Base-by-base conservation (phyloP, 1,140 invertebrate genomes). In the Mya arenaria region DNA sequence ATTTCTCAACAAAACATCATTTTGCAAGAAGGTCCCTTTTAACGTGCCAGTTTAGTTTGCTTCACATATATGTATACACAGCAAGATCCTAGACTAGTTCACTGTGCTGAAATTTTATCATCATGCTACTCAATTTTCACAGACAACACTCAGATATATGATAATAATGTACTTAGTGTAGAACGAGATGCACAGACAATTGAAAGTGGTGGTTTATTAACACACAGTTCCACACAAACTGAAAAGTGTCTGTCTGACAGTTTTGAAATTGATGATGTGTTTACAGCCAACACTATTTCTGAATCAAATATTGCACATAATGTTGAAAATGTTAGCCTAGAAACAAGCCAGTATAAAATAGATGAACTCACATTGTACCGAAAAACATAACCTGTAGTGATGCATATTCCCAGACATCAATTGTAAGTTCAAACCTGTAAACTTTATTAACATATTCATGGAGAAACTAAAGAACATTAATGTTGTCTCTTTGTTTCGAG, bases 371-470 rank as follows among this genome's bases (percentile, higher is more conserved):
- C 23, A 44, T 44, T 44, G 32, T 44, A 69, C 15, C 30, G 44
- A 13, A 69, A 69, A 48, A 8, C 39, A 65, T 19, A 37, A 23
- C n/a, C n/a, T n/a, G n/a, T n/a, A 65, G 39, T 37, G 62, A 65
- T 36, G 32, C 36, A 19, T 65, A 36, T 65, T 65, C 13, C 32
- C 32, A 65, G 19, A n/a, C 39, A n/a, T n/a, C n/a, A n/a, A n/a
- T n/a, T n/a, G n/a, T n/a, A n/a, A n/a, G n/a, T n/a, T n/a, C n/a
- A n/a, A n/a, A n/a, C n/a, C n/a, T n/a, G n/a, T n/a, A n/a, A n/a
- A n/a, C n/a, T n/a, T n/a, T n/a, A n/a, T n/a, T n/a, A n/a, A n/a
- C n/a, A n/a, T n/a, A n/a, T n/a, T n/a, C n/a, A n/a, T n/a, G n/a
- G n/a, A n/a, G n/a, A n/a, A n/a, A n/a, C n/a, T n/a, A n/a, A n/a